Conservation (phyloP, 2,113 vertebrate species). For the Bubo scandiacus region DNA sequence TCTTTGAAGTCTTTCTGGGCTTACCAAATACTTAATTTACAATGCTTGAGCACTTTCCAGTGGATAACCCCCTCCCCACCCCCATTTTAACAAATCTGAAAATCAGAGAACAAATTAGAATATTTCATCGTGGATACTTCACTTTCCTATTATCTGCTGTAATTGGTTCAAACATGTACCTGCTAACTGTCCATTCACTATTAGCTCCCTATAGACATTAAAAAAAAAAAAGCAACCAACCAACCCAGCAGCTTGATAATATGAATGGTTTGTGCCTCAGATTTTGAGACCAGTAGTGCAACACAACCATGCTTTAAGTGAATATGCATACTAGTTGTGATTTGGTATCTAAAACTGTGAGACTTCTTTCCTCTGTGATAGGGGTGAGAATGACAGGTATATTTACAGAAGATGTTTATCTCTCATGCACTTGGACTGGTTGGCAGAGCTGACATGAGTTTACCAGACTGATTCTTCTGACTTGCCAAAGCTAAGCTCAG, state of each 20-base stretch:
- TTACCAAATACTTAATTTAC: background rate
- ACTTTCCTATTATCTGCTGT: background rate
- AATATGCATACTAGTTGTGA: background rate
- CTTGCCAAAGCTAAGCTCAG: background rate
- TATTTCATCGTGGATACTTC: background rate
- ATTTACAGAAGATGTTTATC: background rate
- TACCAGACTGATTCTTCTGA: background rate
- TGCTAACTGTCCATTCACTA: background rate
- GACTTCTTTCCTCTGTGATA: background rate
- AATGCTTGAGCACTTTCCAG: background rate
- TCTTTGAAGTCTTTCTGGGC: background rate
- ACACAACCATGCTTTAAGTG: background rate
- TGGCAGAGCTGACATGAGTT: background rate
- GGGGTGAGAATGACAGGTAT: background rate
- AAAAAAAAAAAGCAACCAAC: background rate
- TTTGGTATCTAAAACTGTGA: background rate
- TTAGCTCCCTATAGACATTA: background rate
- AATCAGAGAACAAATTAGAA: background rate
- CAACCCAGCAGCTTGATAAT: background rate
- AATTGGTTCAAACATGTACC: background rate
- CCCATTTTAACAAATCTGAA: background rate
- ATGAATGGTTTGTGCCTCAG: background rate
- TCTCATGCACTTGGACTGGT: background rate
- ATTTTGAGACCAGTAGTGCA: background rate
- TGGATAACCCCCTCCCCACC: accelerated